Conservation (phyloP, 2,797 vertebrate species). For the Acridotheres tristis region DNA sequence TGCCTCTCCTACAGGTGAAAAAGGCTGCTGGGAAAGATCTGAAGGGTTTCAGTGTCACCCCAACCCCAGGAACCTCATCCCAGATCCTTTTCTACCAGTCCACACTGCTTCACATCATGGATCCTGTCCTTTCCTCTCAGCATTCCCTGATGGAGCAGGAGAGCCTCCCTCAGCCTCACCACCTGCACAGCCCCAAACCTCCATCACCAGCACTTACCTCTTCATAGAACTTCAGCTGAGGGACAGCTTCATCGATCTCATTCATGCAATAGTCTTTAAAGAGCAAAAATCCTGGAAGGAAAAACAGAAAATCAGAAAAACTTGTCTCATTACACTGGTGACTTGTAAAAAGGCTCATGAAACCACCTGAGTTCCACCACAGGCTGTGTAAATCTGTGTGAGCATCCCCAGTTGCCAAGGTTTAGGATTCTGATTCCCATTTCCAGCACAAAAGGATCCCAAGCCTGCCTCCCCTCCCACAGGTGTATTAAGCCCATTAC, state of each 20-base stretch:
- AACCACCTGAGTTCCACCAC: fast-evolving
- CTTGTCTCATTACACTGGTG: fast-evolving
- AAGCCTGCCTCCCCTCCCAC: not conserved
- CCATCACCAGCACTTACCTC: conserved; percentile 79
- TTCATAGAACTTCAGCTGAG: conserved; percentile 97
- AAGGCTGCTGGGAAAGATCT: not conserved
- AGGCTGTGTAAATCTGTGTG: not conserved
- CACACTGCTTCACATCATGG: fast-evolving
- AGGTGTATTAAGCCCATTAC: not conserved
- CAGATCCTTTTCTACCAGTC: not conserved
- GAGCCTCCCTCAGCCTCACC: not conserved
- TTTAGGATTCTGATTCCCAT: not conserved
- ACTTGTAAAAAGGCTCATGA: not conserved
- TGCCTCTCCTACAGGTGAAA: not conserved
- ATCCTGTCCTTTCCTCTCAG: not conserved
- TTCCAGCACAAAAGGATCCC: not conserved
- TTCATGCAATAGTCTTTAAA: conserved; percentile 97
- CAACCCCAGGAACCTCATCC: not conserved
- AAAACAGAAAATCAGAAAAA: not conserved
- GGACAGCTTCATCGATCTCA: conserved; percentile 93
- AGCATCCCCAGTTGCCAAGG: not conserved
- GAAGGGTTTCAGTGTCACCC: not conserved
- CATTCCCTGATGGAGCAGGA: not conserved
- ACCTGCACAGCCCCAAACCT: not conserved
- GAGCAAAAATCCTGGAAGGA: conserved; percentile 88